Percentiles rank a stretch among this genome's conserved stretches.
phyloP scores from a whole-genome alignment of 2,888 invertebrate species.

The Tipula lateralis region DNA sequence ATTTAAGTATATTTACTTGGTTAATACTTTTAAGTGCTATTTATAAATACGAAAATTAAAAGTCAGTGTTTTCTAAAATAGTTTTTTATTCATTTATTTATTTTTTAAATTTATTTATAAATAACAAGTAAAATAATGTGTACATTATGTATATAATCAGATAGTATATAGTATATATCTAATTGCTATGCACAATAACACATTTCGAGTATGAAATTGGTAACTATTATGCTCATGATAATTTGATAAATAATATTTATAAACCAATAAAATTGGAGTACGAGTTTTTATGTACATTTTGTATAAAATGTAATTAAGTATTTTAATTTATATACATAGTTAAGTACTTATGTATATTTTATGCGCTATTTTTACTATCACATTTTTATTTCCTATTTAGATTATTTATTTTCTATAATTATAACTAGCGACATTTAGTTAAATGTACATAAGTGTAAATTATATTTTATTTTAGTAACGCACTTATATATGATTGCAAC shows the following conservation, averaged over 20 bases:
- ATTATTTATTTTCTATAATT: neutral
- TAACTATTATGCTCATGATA: neutral
- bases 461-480: too few species aligned
- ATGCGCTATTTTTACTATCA: neutral
- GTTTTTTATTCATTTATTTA: neutral
- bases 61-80: neutral
- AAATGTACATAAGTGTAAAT: neutral
- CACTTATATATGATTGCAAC: too few species aligned
- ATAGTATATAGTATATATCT: too few species aligned
- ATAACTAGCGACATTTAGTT: neutral
- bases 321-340: too few species aligned
- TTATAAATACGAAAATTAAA: neutral
- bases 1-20: neutral
- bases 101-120: neutral
- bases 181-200: neutral
- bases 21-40: neutral
- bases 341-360: too few species aligned
- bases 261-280: neutral
- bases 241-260: neutral
- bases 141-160: neutral
- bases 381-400: neutral
- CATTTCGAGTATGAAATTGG: neutral
- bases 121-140: neutral
- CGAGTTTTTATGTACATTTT: neutral
- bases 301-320: neutral